phyloP scores from a whole-genome alignment of 2,888 invertebrate species.

The Drosophila leonis region DNA sequence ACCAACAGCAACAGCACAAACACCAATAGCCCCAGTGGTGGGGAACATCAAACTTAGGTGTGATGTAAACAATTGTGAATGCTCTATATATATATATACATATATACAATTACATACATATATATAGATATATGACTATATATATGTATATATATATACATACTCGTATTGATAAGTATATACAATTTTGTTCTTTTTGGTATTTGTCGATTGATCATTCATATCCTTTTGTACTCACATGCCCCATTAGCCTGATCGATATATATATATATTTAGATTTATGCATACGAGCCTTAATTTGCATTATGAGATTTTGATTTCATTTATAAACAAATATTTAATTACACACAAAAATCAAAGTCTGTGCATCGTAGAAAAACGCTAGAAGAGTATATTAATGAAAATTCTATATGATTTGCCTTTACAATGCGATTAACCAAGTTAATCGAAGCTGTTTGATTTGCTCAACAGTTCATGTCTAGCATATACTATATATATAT shows the following conservation, averaged over 20 bases:
- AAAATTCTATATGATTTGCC: constrained; percentile 76
- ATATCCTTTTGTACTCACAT: constrained; percentile 31
- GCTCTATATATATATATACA: constrained; percentile 57
- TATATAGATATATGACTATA: constrained; percentile 19
- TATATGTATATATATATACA: neutral
- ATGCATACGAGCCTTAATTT: constrained; percentile 47
- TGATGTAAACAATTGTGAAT: constrained; percentile 77
- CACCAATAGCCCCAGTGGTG: constrained; percentile 65
- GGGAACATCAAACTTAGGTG: constrained; percentile 69
- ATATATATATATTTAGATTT: constrained; percentile 33
- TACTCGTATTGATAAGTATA: constrained; percentile 40
- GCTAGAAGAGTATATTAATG: constrained; percentile 33
- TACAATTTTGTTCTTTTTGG: constrained; percentile 35
- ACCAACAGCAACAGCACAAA: constrained; percentile 30
- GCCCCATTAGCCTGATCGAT: constrained; percentile 17
- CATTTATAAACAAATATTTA: constrained; percentile 1
- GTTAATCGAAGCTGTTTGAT: constrained; percentile 78
- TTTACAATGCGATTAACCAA: constrained; percentile 76
- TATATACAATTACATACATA: constrained; percentile 15
- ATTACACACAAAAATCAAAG: constrained; percentile 40
- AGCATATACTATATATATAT: constrained; percentile 42
- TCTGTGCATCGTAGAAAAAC: constrained; percentile 54
- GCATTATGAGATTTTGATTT: constrained; percentile 25
- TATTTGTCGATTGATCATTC: constrained; percentile 30
- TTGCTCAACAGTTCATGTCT: constrained; percentile 77